Base-by-base conservation (phyloP, 2,113 vertebrate species). In the Nanger granti region DNA sequence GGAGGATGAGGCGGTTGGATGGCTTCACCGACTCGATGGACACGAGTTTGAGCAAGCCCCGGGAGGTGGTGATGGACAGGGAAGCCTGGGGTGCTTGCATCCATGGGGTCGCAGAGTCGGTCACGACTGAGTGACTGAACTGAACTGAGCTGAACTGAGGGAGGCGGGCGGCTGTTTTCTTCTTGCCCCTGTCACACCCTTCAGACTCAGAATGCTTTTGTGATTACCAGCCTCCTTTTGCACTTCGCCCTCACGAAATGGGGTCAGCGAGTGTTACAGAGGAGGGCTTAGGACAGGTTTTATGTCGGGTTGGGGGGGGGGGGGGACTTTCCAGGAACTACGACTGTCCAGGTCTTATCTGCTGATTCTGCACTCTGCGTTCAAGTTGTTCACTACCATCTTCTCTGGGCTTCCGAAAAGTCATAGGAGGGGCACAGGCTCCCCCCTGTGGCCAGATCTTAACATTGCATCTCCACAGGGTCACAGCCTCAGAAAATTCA, bases 361-460 rank as follows among this genome's bases (percentile, higher is more conserved):
- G n/a, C 20, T 41, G 20, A 73, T 73, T 49, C n/a, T 1, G 76
- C 26, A 1, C 15, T 47, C 31, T 44, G 54, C 22, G 0, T 9
- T 34, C 44, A 31, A 47, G 2, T 0, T 24, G 8, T 11, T 9
- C 31, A 2, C 20, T 34, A 7, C 49, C 15, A 8, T 5, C 37
- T 28, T 8, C 0, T 9, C 7, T 0, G 52, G 1, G 17, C 15
- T 24, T 54, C 47, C 9, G 52, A 13, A 76, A 34, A n/a, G 34
- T 29, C 69, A 95, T 97, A 20, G 26, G 83, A 80, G 62, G 82
- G 93, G 22, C n/a, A 41, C 94, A 31, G 93, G 95, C 98, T 54
- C 96, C 97, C 17, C 54, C 89, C 0, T 44, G 98, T 97, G 97
- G 95, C 44, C 49, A 0, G 0, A 0, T 24, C 41, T 7, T 87